Evolutionary conservation across 2,888 invertebrate species (phyloP).

Genomic region (Megastigmus dorsalis): DNA sequence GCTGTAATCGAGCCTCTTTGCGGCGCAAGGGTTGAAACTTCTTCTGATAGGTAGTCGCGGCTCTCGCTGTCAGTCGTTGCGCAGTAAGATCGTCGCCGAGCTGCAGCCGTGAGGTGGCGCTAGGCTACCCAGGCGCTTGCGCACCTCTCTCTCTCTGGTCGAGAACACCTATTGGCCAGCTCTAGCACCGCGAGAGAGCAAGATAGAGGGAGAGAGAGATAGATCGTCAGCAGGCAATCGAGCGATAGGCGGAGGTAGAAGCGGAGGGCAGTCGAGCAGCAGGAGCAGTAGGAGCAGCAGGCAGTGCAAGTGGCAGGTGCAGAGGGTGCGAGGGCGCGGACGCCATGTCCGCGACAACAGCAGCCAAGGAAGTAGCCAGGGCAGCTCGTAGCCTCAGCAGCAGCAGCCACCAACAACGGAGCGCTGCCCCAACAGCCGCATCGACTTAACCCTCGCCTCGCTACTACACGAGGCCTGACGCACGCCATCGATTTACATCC

Average conservation of each 20-base stretch:
- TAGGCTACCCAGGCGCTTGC: no score
- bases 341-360: constrained; percentile 43
- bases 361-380: not conserved
- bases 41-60: no score
- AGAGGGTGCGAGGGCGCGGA: constrained; percentile 35
- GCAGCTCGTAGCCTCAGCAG: not conserved
- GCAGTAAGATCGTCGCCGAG: no score
- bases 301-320: no score
- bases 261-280: not conserved
- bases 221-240: not conserved
- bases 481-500: no score
- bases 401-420: not conserved
- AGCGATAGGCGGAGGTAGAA: not conserved
- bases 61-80: no score
- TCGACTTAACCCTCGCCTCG: not conserved
- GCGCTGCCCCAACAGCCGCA: not conserved
- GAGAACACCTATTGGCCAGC: no score
- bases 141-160: no score
- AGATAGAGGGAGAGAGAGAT: constrained; percentile 4
- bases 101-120: no score
- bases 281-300: not conserved
- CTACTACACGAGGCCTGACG: not conserved
- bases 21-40: no score
- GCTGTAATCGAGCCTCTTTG: no score
- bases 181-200: not conserved